Base-by-base conservation (phyloP, 2,113 vertebrate species). In the Amblyopsis rosae region DNA sequence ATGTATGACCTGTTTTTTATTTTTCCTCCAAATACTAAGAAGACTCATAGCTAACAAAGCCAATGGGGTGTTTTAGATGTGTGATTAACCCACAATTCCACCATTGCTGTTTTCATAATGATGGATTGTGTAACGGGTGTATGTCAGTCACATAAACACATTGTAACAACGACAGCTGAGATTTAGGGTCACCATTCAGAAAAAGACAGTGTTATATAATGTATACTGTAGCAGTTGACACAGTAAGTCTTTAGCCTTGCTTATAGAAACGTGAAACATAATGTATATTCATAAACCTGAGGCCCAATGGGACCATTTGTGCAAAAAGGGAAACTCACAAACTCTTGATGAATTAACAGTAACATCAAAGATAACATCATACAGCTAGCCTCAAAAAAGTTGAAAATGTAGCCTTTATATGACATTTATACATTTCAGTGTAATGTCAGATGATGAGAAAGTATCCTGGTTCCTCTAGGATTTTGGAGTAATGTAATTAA, bases 31-130 rank as follows among this genome's bases (percentile, higher is more conserved):
- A 55, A 69, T 78, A 41, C 61, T 78, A 76, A 65, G 19, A 59
- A 81, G 58, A 46, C 35, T 62, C 16, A 62, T 26, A 73, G 73
- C 61, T 65, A 72, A 77, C 65, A 80, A 82, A 80, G 78, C 73
- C 59, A 72, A 26, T 15, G 55, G 68, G 68, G 41, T 10, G 41
- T 70, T 56, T 48, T 47, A 45, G 35, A 69, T 71, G 41, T 69
- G 77, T 68, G 80, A 82, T 81, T 71, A 86, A 72, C 65, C 69
- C 62, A 65, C 62, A 63, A 73, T 74, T 72, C 58, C 62, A 16
- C 68, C 61, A 50, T 84, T 80, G 62, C 78, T 53, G 35, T 35
- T 48, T 78, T 64, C 67, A 59, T 9, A 59, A 57, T 80, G 69
- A 83, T 64, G 11, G 71, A 81, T 56, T 72, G 71, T 67, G 73